These are phyloP conservation scores for Hypotaenidia okinawae DNA, from an alignment of 2,797 vertebrate species.

Conservation along the genomic window DNA sequence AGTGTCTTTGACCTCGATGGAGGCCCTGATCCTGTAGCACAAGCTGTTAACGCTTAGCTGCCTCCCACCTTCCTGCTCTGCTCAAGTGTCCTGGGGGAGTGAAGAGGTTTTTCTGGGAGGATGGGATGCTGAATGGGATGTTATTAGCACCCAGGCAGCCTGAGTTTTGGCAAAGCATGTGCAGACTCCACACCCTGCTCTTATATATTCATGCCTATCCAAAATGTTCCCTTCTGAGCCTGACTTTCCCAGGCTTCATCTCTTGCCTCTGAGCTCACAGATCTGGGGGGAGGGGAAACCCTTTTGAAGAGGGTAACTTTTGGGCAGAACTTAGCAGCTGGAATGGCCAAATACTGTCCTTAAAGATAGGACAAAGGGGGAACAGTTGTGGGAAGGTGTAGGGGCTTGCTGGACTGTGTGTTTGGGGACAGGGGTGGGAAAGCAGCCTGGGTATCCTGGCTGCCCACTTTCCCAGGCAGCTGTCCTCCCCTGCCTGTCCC, in stretches of 20 bases:
- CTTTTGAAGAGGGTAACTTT: not conserved
- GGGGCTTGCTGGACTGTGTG: not conserved
- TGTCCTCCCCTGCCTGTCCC: not conserved
- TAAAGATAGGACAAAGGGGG: not conserved
- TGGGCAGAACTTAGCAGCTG: not conserved
- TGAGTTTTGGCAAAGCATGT: not conserved
- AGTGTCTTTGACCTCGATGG: slow-evolving; percentile 16
- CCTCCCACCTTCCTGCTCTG: slow-evolving; percentile 6
- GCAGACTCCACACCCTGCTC: slow-evolving; percentile 7
- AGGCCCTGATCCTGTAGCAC: not conserved
- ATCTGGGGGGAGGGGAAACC: not conserved
- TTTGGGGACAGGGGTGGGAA: not conserved
- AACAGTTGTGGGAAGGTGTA: not conserved
- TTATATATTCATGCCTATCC: slow-evolving; percentile 32
- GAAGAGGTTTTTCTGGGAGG: slow-evolving; percentile 40
- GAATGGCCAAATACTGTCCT: not conserved
- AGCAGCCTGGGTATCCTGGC: not conserved
- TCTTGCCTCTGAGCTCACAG: not conserved
- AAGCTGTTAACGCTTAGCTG: slow-evolving; percentile 55
- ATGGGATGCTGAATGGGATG: not conserved
- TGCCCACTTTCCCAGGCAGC: not conserved
- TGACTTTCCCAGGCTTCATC: slow-evolving; percentile 59
- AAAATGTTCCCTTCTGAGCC: slow-evolving; percentile 48
- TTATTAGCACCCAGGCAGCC: not conserved
- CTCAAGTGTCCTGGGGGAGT: not conserved